Evolutionary conservation across 2,888 invertebrate genomes (phyloP).

Genomic region (Adela reaumurella): DNA sequence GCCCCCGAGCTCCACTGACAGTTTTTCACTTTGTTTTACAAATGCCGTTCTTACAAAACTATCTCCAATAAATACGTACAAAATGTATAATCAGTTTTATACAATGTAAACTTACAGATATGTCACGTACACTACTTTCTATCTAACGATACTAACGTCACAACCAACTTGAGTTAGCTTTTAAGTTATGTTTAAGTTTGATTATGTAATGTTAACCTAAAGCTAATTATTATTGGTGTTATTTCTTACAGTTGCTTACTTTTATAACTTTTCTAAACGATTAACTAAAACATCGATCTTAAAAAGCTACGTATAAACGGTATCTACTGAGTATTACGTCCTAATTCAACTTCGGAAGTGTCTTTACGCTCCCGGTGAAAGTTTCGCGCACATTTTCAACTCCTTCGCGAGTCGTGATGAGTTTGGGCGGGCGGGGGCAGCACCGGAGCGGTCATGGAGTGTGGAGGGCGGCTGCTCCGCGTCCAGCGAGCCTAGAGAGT

Average conservation of each 20-base stretch:
- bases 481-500: constrained; percentile 34
- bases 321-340: too few relatives aligned
- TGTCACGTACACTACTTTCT: constrained; percentile 4
- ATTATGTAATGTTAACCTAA: constrained; percentile 3
- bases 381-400: constrained; percentile 1
- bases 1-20: too few relatives aligned
- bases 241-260: constrained; percentile 4
- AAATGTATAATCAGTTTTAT: too few relatives aligned
- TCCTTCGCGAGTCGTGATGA: neutral
- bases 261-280: constrained; percentile 3
- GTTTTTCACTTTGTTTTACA: too few relatives aligned
- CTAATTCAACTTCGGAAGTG: too few relatives aligned
- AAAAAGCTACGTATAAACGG: too few relatives aligned
- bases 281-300: too few relatives aligned
- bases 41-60: too few relatives aligned
- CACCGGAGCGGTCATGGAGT: too few relatives aligned
- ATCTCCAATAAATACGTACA: too few relatives aligned
- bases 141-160: constrained; percentile 14
- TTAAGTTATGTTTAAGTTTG: constrained; percentile 8
- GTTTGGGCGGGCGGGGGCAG: too few relatives aligned
- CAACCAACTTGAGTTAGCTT: constrained; percentile 31
- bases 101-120: neutral
- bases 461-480: constrained; percentile 15
- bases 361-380: too few relatives aligned
- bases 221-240: constrained; percentile 3